Evolutionary conservation across 2,113 vertebrate species (phyloP).

Genomic region (Xiphias gladius): DNA sequence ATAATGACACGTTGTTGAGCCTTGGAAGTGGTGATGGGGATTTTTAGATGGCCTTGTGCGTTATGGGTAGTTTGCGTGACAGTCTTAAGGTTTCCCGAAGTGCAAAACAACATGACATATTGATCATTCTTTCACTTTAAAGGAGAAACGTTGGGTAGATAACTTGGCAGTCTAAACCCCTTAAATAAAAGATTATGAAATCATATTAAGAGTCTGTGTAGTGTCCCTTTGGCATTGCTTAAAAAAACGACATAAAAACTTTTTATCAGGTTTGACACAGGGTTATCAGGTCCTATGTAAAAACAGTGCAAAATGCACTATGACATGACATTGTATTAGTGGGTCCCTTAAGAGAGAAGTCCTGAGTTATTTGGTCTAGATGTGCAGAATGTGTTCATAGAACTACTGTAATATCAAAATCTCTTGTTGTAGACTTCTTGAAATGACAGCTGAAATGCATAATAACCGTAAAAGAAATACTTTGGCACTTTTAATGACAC

Average conservation of each 20-base stretch:
- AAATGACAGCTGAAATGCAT: not conserved
- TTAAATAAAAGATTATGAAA: not conserved
- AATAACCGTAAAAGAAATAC: not conserved
- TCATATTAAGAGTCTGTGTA: not conserved
- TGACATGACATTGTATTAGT: conserved; percentile 1
- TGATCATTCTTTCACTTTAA: not conserved
- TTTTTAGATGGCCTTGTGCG: not conserved
- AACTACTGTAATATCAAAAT: not conserved
- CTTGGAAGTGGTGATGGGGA: not conserved
- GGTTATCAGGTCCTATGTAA: not conserved
- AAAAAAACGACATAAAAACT: not conserved
- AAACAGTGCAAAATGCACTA: conserved; percentile 12
- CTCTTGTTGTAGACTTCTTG: not conserved
- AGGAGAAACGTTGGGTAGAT: not conserved
- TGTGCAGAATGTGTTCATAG: not conserved
- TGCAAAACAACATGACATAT: not conserved
- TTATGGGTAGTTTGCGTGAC: not conserved
- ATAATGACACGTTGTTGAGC: conserved; percentile 10
- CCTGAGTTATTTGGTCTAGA: not conserved
- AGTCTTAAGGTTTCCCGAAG: not conserved
- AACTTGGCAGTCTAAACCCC: not conserved
- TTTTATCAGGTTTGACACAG: not conserved
- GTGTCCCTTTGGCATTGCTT: not conserved
- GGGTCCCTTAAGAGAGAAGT: not conserved
- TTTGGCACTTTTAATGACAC: not conserved